Base-by-base conservation (phyloP, 2,797 vertebrate species). In the Malacoraja senta region DNA sequence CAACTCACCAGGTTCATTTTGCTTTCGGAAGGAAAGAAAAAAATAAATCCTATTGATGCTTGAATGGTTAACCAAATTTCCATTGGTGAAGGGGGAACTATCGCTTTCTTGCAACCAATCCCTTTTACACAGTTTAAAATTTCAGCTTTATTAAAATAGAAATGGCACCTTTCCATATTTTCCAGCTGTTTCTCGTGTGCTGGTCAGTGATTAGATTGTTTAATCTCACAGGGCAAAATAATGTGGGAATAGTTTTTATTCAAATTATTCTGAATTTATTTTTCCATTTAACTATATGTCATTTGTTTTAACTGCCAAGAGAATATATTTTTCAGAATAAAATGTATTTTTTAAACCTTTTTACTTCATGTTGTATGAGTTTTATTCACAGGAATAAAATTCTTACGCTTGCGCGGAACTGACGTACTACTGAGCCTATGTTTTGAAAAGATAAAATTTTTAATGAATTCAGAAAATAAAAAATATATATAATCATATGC, bases 391-490 rank as follows among this genome's bases (percentile, higher is more conserved):
- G n/a, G 63, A 88, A 32, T 68, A 21, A 68, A 88, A 19, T 32
- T 32, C 84, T 88, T 68, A 21, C 9, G n/a, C 32, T 88, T 88
- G 7, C 35, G 26, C 24, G 21, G 63, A 68, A 68, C n/a, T 35
- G 29, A n/a, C 15, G 35, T 32, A 65, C n/a, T n/a, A 35, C 53
- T 15, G n/a, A 86, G 65, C 61, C 7, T 61, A 63, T 86, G 17
- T 86, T 86, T 86, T 65, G 83, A 86, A 86, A 86, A 65, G 63
- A 86, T 63, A 17, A 17, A 8, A 8, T 68, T 65, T 88, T 88
- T 61, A 29, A 88, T 32, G 26, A 68, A 88, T 21, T 26, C 19
- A n/a, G n/a, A 88, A 86, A 88, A 65, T 61, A 79, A 79, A 79
- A 79, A 76, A 80, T 1, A 26, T 24, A 26, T 83, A 58, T 29